Base-by-base conservation (phyloP, 2,888 invertebrate genomes). In the Embidobia sp. region DNA sequence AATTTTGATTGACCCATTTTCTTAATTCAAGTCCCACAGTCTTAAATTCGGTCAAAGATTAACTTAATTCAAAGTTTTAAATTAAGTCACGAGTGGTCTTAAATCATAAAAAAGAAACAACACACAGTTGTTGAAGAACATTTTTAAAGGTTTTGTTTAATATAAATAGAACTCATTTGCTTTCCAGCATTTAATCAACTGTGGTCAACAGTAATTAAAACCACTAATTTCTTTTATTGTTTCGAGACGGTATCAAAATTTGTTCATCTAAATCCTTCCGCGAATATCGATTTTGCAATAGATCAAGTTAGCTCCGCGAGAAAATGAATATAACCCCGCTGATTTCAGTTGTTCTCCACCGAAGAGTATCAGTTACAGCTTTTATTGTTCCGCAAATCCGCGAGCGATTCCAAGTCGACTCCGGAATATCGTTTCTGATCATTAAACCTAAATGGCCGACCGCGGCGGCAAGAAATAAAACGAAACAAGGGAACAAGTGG, bases 271-370 rank as follows among this genome's bases (percentile, higher is more conserved):
- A 33, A 19, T 51, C 16, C 13, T 7, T 51, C 13, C 19, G 27
- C 13, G 16, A 15, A 29, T 63, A 63, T 63, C 11, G 61, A 63
- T 37, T 63, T 63, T 63, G 48, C 49, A 63, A 49, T 63, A 63
- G 61, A 49, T 63, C 61, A 63, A 49, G 61, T 63, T 63, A 49
- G 49, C 27, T 61, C 37, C 31, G 19, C 48, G 11, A 33, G 37
- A 18, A 33, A 59, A 44, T 37, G 46, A 59, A 59, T 33, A 19
- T 57, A 29, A 13, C 19, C 3, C 40, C 26, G 18, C 42, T 57
- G 42, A 57, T 42, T 42, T 44, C 29, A 57, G 16, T 61, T 61
- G 19, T 37, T 22, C 37, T 26, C 26, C 3, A 16, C 26, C 22
- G 31, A 59, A 59, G 31, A 59, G 33, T 44, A 10, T 40, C 18